phyloP scores from a whole-genome alignment of 1,140 invertebrate genomes.

The Araneus ventricosus region DNA sequence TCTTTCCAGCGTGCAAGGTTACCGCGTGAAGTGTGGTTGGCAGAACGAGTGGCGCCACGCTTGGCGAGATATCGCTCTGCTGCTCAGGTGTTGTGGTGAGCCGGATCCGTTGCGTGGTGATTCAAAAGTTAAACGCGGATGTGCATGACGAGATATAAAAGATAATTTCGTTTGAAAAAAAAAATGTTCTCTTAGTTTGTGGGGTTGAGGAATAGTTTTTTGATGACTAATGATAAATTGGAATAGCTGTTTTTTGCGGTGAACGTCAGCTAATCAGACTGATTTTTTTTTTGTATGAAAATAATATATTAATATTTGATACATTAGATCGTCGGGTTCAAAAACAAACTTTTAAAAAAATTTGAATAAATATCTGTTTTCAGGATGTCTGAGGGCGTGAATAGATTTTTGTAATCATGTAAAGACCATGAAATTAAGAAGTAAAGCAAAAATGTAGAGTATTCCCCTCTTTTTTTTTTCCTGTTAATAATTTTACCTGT shows the following conservation, averaged over 20 bases:
- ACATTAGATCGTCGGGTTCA: too few relatives aligned
- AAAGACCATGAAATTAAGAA: too few relatives aligned
- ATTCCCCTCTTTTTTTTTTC: too few relatives aligned
- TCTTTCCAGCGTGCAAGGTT: conserved; percentile 18
- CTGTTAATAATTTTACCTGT: too few relatives aligned
- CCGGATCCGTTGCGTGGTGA: neutral
- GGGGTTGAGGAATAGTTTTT: neutral
- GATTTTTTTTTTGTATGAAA: too few relatives aligned
- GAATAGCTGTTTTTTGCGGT: neutral
- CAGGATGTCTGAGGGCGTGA: too few relatives aligned
- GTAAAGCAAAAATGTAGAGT: too few relatives aligned
- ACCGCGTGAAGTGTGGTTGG: neutral
- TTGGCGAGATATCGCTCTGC: neutral
- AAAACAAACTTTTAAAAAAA: too few relatives aligned
- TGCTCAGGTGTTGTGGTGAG: neutral
- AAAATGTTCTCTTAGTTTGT: neutral
- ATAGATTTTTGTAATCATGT: too few relatives aligned
- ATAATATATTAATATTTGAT: too few relatives aligned
- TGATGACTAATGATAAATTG: neutral
- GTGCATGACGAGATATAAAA: neutral
- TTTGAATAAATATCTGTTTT: too few relatives aligned
- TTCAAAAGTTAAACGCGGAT: neutral
- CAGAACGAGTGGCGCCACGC: neutral
- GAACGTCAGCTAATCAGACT: too few relatives aligned
- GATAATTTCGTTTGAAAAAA: neutral